A percentile compares a stretch with the other conserved stretches of the same genome.
Evolutionary conservation across 2,113 vertebrate species (phyloP).

Genomic region (Polyodon spathula): DNA sequence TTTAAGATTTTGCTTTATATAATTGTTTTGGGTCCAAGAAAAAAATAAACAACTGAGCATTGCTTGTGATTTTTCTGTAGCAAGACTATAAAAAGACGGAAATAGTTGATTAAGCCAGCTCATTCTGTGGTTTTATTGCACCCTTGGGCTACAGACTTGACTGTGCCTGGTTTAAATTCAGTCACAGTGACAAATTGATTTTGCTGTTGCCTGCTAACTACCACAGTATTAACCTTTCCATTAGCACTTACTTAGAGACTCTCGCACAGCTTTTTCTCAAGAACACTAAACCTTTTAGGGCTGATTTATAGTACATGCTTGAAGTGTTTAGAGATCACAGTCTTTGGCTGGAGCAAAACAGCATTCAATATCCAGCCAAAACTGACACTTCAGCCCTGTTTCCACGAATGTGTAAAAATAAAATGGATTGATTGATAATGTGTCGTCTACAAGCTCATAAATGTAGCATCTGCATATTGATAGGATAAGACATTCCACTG

Average conservation of each 20-base stretch:
- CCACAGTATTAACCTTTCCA: slow-evolving; percentile 68
- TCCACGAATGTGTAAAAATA: slow-evolving; percentile 28
- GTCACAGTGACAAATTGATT: slow-evolving; percentile 61
- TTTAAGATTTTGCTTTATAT: neutral
- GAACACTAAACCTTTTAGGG: slow-evolving; percentile 45
- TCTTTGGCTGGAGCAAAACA: slow-evolving; percentile 34
- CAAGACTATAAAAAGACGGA: slow-evolving; percentile 22
- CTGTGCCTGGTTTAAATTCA: slow-evolving; percentile 56
- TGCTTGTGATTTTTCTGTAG: slow-evolving; percentile 6
- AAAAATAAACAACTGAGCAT: slow-evolving; percentile 34
- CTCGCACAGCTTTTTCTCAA: slow-evolving; percentile 57
- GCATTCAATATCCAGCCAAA: slow-evolving; percentile 15
- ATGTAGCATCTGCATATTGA: neutral
- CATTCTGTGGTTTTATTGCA: slow-evolving; percentile 44
- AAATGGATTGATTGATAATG: too few species aligned
- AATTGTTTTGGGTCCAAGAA: neutral
- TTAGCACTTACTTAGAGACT: slow-evolving; percentile 67
- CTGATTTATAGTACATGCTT: slow-evolving; percentile 50
- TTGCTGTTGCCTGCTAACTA: slow-evolving; percentile 56
- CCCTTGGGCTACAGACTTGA: slow-evolving; percentile 40
- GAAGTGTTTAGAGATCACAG: slow-evolving; percentile 42
- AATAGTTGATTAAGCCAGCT: slow-evolving; percentile 36
- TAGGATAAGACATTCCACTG: neutral
- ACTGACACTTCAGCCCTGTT: slow-evolving; percentile 32
- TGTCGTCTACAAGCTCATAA: neutral